Evolutionary conservation across 2,888 invertebrate genomes (phyloP).

Genomic region (Didymodactylos carnosus): DNA sequence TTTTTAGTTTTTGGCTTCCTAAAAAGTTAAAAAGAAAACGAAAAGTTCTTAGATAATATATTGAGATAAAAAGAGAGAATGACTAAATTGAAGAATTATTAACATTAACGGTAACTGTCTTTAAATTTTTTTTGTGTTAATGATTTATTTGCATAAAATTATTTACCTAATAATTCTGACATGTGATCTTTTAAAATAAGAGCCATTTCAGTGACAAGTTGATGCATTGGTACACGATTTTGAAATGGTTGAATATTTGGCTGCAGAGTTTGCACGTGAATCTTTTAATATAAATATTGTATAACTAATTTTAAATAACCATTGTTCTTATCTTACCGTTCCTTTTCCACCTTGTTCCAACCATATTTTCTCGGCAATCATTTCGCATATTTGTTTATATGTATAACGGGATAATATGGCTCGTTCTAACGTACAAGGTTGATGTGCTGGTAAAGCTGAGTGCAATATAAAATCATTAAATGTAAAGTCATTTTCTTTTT

Average conservation of each 20-base stretch:
- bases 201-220: not conserved
- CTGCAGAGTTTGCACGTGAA: not conserved
- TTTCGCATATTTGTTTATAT: not conserved
- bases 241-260: not conserved
- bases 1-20: not conserved
- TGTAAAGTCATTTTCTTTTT: not conserved
- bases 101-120: too few relatives aligned
- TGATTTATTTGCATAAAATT: not conserved
- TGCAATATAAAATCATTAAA: not conserved
- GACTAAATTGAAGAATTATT: too few relatives aligned
- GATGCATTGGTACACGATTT: not conserved
- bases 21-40: not conserved
- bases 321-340: not conserved
- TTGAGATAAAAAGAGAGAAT: too few relatives aligned
- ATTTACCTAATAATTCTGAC: not conserved
- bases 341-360: not conserved
- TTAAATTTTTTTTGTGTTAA: too few relatives aligned
- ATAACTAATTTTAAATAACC: not conserved
- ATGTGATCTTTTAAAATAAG: not conserved
- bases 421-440: not conserved
- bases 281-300: not conserved
- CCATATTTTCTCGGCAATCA: not conserved
- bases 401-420: not conserved
- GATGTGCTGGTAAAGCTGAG: not conserved
- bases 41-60: too few relatives aligned